These are phyloP conservation scores for Otolemur garnettii DNA, from an alignment of 2,113 vertebrate species.

Conservation along the genomic window DNA sequence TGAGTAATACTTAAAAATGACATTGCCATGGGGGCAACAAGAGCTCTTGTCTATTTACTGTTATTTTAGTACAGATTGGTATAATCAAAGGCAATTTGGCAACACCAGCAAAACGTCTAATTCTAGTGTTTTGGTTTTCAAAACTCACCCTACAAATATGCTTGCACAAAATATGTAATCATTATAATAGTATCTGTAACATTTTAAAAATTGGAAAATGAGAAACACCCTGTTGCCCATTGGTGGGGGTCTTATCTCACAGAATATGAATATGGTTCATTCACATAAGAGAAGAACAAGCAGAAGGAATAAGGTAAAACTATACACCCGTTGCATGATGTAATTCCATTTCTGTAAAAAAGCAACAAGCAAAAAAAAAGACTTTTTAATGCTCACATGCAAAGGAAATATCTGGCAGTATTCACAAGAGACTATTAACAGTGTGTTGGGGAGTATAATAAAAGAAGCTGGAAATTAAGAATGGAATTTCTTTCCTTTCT, in stretches of 20 bases:
- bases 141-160: neutral
- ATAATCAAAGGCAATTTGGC: neutral
- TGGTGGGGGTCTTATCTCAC: neutral
- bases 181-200: neutral
- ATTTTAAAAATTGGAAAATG: neutral
- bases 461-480: conserved; percentile 4
- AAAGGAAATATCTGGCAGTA: neutral
- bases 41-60: neutral
- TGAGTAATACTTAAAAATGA: neutral
- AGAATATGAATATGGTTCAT: neutral
- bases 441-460: neutral
- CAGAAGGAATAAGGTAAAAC: neutral
- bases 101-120: neutral
- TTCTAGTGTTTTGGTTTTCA: neutral
- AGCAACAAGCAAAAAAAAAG: neutral
- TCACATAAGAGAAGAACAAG: neutral
- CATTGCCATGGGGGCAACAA: neutral
- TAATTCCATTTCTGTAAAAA: neutral
- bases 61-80: neutral
- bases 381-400: neutral
- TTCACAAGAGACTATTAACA: neutral
- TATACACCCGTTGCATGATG: neutral
- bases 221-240: neutral
- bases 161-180: neutral
- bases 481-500: neutral